Evolutionary conservation across 2,888 invertebrate species (phyloP).

Genomic region (Cyclophora punctaria): DNA sequence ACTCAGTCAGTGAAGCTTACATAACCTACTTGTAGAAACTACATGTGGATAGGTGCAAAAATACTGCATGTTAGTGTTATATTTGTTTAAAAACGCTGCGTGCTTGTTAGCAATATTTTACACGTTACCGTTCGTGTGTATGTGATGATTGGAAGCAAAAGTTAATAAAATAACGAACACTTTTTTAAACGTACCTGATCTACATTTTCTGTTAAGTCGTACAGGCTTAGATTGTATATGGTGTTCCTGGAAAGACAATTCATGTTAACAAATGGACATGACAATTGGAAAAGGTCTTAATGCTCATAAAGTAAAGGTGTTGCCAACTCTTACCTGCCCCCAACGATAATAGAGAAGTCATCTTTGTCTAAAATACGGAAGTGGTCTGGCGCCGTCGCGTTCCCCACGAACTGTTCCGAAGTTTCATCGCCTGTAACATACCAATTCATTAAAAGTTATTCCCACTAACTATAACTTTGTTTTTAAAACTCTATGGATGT

Average conservation of each 20-base stretch:
- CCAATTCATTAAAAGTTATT: slow-evolving; percentile 39
- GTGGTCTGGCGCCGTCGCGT: slow-evolving; percentile 86
- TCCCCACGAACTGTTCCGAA: slow-evolving; percentile 85
- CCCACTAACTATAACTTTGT: slow-evolving; percentile 18
- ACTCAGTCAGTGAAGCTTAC: slow-evolving; percentile 7
- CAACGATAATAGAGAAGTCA: slow-evolving; percentile 89
- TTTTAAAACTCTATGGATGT: slow-evolving; percentile 12
- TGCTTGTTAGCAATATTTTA: slow-evolving; percentile 8
- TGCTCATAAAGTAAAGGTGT: neutral
- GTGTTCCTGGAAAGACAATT: slow-evolving; percentile 81
- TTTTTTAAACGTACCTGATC: slow-evolving; percentile 75
- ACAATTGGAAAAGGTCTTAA: no score
- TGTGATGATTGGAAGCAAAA: neutral
- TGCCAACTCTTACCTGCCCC: slow-evolving; percentile 82
- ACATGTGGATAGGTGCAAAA: slow-evolving; percentile 7
- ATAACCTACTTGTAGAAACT: slow-evolving; percentile 10
- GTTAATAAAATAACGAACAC: neutral
- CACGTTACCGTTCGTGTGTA: neutral
- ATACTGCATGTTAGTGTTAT: slow-evolving; percentile 7
- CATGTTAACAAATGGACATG: no score
- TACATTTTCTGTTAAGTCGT: slow-evolving; percentile 84
- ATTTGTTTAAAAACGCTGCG: slow-evolving; percentile 4
- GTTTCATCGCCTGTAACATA: slow-evolving; percentile 81
- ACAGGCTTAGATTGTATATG: slow-evolving; percentile 92
- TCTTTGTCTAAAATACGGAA: slow-evolving; percentile 93